These are phyloP conservation scores for Sialia sialis DNA, from an alignment of 2,113 vertebrate species.

Conservation along the genomic window DNA sequence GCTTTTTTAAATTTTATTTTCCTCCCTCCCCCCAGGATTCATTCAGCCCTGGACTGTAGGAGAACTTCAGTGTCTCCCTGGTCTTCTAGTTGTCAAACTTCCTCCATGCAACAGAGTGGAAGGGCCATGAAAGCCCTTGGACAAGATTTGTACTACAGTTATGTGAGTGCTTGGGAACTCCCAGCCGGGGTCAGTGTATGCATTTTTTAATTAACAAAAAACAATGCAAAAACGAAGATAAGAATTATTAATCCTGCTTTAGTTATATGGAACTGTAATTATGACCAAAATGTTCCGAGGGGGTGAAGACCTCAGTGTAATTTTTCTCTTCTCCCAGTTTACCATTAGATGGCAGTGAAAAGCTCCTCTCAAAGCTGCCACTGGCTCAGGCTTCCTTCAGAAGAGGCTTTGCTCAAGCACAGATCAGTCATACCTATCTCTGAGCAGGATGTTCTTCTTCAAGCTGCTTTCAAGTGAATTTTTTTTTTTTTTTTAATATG, in stretches of 20 bases:
- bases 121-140: background rate
- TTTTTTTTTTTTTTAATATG: background rate
- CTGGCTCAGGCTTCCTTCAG: background rate
- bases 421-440: rapidly evolving
- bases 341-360: constrained; percentile 45
- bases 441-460: background rate
- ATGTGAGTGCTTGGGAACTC: background rate
- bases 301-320: background rate
- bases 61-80: background rate
- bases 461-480: background rate
- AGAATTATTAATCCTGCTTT: background rate
- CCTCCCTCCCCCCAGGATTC: background rate
- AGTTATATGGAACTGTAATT: background rate
- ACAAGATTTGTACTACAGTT: background rate
- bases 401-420: background rate
- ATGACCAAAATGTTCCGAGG: rapidly evolving
- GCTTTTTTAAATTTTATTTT: background rate
- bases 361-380: background rate
- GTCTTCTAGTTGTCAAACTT: background rate
- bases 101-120: background rate
- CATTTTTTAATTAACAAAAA: background rate
- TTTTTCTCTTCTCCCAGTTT: background rate
- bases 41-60: background rate
- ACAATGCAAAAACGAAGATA: background rate
- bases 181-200: background rate